These are phyloP conservation scores for Tenualosa thibaudeaui DNA, from an alignment of 2,797 vertebrate species.

Conservation along the genomic window DNA sequence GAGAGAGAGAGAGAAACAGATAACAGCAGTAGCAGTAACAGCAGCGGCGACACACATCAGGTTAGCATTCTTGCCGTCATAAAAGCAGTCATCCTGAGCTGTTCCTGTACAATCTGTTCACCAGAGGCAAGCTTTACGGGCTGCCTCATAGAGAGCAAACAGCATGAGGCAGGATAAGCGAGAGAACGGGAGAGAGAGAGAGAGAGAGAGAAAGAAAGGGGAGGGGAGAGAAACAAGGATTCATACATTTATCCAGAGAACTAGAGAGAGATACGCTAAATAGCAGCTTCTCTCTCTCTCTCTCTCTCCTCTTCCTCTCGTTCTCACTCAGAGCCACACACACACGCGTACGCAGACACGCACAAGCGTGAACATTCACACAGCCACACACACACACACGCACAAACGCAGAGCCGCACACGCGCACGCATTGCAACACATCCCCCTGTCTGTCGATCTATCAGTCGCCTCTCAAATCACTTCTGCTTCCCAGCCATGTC, in stretches of 20 bases:
- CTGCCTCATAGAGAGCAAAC: conserved; percentile 27
- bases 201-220: neutral
- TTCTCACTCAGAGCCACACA: conserved; percentile 51
- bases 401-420: conserved; percentile 32
- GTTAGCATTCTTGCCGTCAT: conserved; percentile 61
- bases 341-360: conserved; percentile 45
- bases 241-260: conserved; percentile 10
- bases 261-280: conserved; percentile 38
- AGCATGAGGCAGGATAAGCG: conserved; percentile 6
- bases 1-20: conserved; percentile 20
- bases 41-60: conserved; percentile 37
- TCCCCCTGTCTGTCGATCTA: conserved; percentile 58
- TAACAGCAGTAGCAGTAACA: conserved; percentile 37
- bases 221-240: conserved; percentile 17
- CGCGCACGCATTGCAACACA: conserved; percentile 64
- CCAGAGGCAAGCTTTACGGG: conserved; percentile 58
- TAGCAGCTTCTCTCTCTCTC: conserved; percentile 24
- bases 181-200: neutral
- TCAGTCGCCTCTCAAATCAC: conserved; percentile 52
- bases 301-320: neutral
- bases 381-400: neutral
- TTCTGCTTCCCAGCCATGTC: conserved; percentile 62
- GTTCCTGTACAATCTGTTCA: conserved; percentile 60
- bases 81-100: conserved; percentile 56
- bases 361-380: conserved; percentile 17